Percentiles rank a stretch among this genome's conserved stretches.
Conservation (phyloP, 2,888 invertebrate species). For the Nomada ferruginata region DNA sequence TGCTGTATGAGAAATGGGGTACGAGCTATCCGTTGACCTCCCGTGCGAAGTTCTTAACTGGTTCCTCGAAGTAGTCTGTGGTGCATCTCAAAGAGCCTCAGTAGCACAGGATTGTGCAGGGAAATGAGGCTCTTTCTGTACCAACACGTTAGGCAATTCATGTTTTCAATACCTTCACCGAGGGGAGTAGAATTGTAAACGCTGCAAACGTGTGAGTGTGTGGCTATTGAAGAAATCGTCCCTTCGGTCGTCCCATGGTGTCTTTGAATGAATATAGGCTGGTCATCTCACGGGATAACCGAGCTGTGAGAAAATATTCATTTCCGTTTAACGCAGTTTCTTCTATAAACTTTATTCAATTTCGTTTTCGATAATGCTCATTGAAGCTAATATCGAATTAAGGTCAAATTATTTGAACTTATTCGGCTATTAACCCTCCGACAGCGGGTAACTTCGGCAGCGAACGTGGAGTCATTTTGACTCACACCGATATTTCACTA, state of each 20-base stretch:
- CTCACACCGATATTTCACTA: too few relatives aligned
- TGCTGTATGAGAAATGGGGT: not conserved
- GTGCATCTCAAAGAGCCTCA: not conserved
- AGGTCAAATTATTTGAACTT: too few relatives aligned
- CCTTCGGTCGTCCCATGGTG: slow-evolving; percentile 36
- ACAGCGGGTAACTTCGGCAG: too few relatives aligned
- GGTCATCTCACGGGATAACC: slow-evolving; percentile 52
- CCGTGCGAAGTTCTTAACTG: slow-evolving; percentile 18
- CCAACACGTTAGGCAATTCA: slow-evolving; percentile 51
- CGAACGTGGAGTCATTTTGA: too few relatives aligned
- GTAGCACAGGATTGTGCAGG: slow-evolving; percentile 49
- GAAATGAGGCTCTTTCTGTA: slow-evolving; percentile 62
- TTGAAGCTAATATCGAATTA: too few relatives aligned
- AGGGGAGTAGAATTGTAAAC: slow-evolving; percentile 28
- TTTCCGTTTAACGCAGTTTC: not conserved
- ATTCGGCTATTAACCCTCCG: too few relatives aligned
- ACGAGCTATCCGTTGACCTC: slow-evolving; percentile 23
- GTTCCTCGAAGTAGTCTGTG: slow-evolving; percentile 11
- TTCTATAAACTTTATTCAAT: not conserved
- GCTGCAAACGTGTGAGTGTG: slow-evolving; percentile 7
- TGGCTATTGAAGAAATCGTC: slow-evolving; percentile 32
- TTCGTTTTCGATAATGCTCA: not conserved
- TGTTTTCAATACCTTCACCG: slow-evolving; percentile 43
- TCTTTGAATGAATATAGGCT: slow-evolving; percentile 44
- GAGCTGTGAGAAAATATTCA: not conserved